phyloP scores from a whole-genome alignment of 2,888 invertebrate species.

The Scrobipalpa costella region DNA sequence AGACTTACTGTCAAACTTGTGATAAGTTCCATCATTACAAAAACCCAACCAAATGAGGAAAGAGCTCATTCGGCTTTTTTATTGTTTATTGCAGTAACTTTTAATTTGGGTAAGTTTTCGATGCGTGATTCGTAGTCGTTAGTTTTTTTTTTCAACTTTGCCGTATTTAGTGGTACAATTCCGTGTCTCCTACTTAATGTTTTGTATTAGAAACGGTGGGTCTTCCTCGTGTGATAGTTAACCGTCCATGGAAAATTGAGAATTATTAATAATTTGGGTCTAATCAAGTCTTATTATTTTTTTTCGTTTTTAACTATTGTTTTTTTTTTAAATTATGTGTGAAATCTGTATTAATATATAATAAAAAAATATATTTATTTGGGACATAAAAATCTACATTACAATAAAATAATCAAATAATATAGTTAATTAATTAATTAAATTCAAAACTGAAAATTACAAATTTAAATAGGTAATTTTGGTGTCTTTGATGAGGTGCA shows the following conservation, averaged over 20 bases:
- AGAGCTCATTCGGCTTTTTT: conserved; percentile 68
- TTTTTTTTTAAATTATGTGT: too few relatives aligned
- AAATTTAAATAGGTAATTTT: too few relatives aligned
- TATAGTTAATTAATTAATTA: too few relatives aligned
- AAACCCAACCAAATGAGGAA: conserved; percentile 63
- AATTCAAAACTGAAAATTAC: too few relatives aligned
- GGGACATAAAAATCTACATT: too few relatives aligned
- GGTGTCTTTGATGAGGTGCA: too few relatives aligned
- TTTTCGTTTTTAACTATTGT: too few relatives aligned
- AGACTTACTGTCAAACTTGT: conserved; percentile 34
- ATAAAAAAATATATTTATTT: too few relatives aligned
- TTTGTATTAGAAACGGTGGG: conserved; percentile 59
- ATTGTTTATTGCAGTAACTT: conserved; percentile 79
- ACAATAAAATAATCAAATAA: too few relatives aligned
- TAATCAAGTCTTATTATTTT: too few relatives aligned
- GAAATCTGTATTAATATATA: too few relatives aligned
- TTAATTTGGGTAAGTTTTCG: conserved; percentile 76
- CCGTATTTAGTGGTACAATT: conserved; percentile 60
- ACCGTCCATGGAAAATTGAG: conserved; percentile 1
- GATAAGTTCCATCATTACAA: conserved; percentile 53
- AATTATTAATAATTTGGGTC: neutral
- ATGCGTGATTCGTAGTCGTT: conserved; percentile 76
- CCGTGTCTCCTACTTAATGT: conserved; percentile 72
- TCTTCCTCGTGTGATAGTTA: conserved; percentile 49
- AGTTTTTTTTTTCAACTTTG: conserved; percentile 70